Evolutionary conservation across 2,113 vertebrate genomes (phyloP).

Genomic region (Acrocephalus kingi): DNA sequence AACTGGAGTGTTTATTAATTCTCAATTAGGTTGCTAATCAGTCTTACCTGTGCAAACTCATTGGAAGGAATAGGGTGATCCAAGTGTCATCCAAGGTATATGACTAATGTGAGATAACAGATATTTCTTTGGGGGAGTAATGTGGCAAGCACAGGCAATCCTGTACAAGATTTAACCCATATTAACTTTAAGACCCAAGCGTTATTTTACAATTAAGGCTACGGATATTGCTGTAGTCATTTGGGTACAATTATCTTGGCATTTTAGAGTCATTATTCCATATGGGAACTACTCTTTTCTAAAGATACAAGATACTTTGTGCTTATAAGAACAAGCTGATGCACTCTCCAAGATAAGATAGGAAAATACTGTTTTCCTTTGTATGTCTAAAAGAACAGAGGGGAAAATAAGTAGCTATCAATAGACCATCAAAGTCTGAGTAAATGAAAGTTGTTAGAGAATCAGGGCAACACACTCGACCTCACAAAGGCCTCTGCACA

Average conservation of each 20-base stretch:
- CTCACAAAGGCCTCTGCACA: neutral
- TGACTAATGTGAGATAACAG: neutral
- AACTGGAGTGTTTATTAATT: conserved; percentile 64
- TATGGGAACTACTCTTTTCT: neutral
- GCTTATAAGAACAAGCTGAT: neutral
- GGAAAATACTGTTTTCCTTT: neutral
- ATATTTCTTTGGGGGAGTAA: neutral
- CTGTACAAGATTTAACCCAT: neutral
- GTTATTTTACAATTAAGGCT: neutral
- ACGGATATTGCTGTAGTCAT: neutral
- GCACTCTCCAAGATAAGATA: neutral
- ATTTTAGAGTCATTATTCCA: neutral
- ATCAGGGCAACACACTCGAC: neutral
- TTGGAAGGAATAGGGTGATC: neutral
- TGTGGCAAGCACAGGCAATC: neutral
- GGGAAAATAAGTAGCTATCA: neutral
- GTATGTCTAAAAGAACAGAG: neutral
- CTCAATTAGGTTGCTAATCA: conserved; percentile 51
- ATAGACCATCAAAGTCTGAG: neutral
- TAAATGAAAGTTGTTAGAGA: neutral
- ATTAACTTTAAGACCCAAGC: neutral
- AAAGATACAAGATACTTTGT: neutral
- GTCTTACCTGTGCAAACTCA: conserved; percentile 29
- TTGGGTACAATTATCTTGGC: neutral
- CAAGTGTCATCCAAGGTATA: neutral